Percentiles rank a stretch among this genome's conserved stretches.
phyloP scores from a whole-genome alignment of 2,888 invertebrate genomes.

The Iselma pallidipennis region DNA sequence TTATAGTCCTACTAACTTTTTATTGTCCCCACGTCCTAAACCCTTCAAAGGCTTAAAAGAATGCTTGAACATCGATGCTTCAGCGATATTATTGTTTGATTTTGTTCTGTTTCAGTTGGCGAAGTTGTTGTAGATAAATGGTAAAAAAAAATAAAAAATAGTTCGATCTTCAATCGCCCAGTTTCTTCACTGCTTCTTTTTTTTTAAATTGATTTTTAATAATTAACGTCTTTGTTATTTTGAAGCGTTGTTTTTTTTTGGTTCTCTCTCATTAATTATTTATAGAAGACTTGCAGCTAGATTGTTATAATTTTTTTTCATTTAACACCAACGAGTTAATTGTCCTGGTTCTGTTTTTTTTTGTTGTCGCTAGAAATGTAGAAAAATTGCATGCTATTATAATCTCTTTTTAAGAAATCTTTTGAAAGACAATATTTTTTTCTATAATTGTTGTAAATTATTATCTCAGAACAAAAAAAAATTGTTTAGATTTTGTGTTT shows the following conservation, averaged over 20 bases:
- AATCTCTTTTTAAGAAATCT: not conserved
- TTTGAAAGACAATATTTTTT: constrained; percentile 16
- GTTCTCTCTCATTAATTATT: constrained; percentile 4
- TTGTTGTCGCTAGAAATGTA: not conserved
- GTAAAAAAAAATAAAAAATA: constrained; percentile 58
- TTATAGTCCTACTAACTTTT: too few relatives aligned
- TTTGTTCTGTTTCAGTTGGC: constrained; percentile 66
- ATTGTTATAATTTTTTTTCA: constrained; percentile 39
- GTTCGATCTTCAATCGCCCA: constrained; percentile 36
- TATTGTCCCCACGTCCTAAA: too few relatives aligned
- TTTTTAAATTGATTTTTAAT: too few relatives aligned
- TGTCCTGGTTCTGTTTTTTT: too few relatives aligned
- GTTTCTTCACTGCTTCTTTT: constrained; percentile 31
- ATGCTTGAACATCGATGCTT: constrained; percentile 3
- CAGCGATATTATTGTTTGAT: constrained; percentile 4
- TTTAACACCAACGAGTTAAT: constrained; percentile 26
- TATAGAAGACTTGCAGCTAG: constrained; percentile 43
- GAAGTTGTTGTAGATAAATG: constrained; percentile 73
- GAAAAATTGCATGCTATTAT: constrained; percentile 16
- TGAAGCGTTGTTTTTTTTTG: not conserved
- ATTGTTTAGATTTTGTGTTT: constrained; percentile 19
- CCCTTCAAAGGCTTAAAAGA: too few relatives aligned
- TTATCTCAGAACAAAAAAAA: too few relatives aligned
- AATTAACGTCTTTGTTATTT: too few relatives aligned
- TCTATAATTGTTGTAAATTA: constrained; percentile 14